Evolutionary conservation across 2,888 invertebrate species (phyloP), one percentile per base, ranked within the genome.

Genomic region (Drosophila kuntzei): DNA sequence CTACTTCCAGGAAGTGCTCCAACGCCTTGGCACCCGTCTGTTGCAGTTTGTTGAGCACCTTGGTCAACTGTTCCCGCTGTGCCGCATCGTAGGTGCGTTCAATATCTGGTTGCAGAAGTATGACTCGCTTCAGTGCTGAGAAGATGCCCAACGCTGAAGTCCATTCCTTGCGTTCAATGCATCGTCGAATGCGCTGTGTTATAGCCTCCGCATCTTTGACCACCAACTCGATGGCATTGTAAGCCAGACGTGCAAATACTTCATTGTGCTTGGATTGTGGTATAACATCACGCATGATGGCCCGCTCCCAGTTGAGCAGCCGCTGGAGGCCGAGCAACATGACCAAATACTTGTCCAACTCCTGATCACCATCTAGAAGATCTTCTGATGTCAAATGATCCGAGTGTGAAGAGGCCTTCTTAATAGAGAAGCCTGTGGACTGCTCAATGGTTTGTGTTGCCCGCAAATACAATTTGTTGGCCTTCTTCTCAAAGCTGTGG

Each of bases 1-100:
- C 95, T 66, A 96, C 97, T 89, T 98, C 98, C 65, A 98, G 95
- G 92, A 98, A 98, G 90, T 98, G 98, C 91, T 98, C 98, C 80
- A 98, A 92, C 8, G 97, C 97, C 91, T 96, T 97, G 34, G 96
- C 95, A 62, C 98, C 98, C 8, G 96, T 96, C 61, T 94, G 93
- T 81, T 96, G 96, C 14, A 97, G 92, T 53, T 95, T 95, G 68
- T 95, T 95, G 20, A 96, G 92, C 67, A 97, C 95, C 12, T 95
- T 95, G 43, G 95, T 94, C 72, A 97, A 94, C 91, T 96, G 96
- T 9, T 94, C 94, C 71, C 95, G 93, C 68, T 95, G 94, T 76
- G 95, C 94, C 57, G 94, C 93, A 93, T 95, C 95, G 80, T 95
- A 96, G 6, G 96, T 95, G 55, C 95, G 93, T 86, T 97, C 97